A percentile compares a stretch with the other conserved stretches of the same genome.
These are phyloP conservation scores for Beaufortia kweichowensis DNA, from an alignment of 2,113 vertebrate species.

Conservation along the genomic window DNA sequence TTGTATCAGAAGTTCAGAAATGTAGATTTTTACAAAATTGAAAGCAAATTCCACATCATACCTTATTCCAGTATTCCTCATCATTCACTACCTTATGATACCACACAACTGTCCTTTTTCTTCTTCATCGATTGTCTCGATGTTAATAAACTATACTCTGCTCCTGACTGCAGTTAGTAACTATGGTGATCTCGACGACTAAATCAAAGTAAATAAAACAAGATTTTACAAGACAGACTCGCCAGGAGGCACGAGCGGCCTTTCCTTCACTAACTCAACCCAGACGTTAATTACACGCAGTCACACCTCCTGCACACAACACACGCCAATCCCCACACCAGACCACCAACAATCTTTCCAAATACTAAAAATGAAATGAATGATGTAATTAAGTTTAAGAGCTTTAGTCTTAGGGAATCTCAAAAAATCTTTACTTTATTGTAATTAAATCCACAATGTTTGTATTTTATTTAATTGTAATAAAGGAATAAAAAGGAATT, in stretches of 20 bases:
- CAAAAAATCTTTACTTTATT: neutral
- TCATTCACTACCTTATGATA: conserved; percentile 4
- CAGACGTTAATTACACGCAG: conserved; percentile 35
- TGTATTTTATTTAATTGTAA: no score
- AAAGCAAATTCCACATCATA: no score
- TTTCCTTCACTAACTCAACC: conserved; percentile 33
- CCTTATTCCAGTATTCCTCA: no score
- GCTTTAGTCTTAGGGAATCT: neutral
- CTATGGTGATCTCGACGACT: conserved; percentile 40
- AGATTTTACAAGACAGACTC: conserved; percentile 41
- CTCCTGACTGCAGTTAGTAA: conserved; percentile 24
- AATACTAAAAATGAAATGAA: conserved; percentile 5
- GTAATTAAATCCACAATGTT: no score
- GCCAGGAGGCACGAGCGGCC: conserved; percentile 42
- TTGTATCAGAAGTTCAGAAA: no score
- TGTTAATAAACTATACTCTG: conserved; percentile 39
- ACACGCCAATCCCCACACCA: neutral
- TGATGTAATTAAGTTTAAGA: neutral
- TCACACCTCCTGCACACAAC: conserved; percentile 25
- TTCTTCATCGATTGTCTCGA: conserved; percentile 27
- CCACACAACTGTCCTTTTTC: conserved; percentile 9
- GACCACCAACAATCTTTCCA: conserved; percentile 24
- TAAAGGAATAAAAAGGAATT: neutral
- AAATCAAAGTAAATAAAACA: conserved; percentile 49
- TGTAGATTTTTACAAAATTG: no score